Evolutionary conservation across 2,888 invertebrate species (phyloP).

Genomic region (Cantharis rufa): DNA sequence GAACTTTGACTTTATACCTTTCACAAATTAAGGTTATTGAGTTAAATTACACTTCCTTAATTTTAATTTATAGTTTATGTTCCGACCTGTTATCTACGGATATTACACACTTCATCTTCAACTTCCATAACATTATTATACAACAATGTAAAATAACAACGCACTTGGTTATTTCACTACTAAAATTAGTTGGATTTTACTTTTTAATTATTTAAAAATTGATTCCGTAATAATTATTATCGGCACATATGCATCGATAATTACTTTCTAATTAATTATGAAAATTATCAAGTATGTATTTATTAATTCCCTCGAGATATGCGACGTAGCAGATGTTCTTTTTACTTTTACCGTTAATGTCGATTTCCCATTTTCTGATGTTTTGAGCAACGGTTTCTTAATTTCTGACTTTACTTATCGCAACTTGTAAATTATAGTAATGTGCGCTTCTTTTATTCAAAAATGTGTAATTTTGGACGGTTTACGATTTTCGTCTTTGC

Average conservation of each 20-base stretch:
- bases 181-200: not conserved
- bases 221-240: not conserved
- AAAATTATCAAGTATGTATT: conserved; percentile 14
- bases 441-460: not conserved
- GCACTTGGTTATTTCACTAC: not conserved
- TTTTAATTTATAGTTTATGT: not conserved
- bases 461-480: not conserved
- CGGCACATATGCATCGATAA: conserved; percentile 7
- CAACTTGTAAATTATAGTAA: conserved; percentile 12
- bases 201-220: not conserved
- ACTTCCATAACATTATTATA: not conserved
- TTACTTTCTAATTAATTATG: conserved; percentile 25
- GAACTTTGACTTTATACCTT: not conserved
- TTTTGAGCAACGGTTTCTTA: conserved; percentile 24
- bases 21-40: not conserved
- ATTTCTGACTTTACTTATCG: conserved; percentile 18
- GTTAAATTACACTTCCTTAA: not conserved
- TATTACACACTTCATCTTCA: not conserved
- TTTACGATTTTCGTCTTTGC: not conserved
- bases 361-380: conserved; percentile 26
- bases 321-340: conserved; percentile 31
- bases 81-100: not conserved
- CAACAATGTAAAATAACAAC: not conserved
- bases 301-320: conserved; percentile 27
- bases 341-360: conserved; percentile 30